These are phyloP conservation scores for Casuarius casuarius DNA, from an alignment of 2,113 vertebrate species.

Conservation along the genomic window DNA sequence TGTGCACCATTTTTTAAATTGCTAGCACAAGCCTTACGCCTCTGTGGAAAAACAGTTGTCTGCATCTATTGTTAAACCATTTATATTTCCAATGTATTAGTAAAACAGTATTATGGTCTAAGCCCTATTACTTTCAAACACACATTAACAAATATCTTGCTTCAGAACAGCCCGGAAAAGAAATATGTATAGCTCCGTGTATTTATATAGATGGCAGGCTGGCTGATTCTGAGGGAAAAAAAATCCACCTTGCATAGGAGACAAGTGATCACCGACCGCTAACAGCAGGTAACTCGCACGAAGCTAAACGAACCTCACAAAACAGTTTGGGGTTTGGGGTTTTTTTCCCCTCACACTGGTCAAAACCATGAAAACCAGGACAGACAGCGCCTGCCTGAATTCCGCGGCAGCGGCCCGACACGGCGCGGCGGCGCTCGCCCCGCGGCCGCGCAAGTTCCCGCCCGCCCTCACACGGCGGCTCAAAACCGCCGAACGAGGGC, in stretches of 20 bases:
- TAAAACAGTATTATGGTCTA: background rate
- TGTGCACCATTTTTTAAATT: background rate
- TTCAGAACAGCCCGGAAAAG: background rate
- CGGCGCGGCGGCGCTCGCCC: background rate
- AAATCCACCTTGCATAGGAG: background rate
- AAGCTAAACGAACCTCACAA: background rate
- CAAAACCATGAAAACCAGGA: background rate
- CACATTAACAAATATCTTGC: background rate
- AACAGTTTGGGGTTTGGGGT: background rate
- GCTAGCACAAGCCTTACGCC: background rate
- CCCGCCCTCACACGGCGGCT: background rate
- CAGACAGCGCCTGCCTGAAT: background rate
- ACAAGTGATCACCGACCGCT: background rate
- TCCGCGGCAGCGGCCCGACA: background rate
- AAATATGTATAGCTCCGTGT: background rate
- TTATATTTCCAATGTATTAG: background rate
- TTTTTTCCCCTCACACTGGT: background rate
- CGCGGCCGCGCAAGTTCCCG: background rate
- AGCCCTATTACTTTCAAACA: constrained; percentile 1
- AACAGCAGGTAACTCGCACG: constrained; percentile 26
- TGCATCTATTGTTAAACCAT: background rate
- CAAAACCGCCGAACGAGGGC: background rate
- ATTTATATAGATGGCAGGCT: background rate
- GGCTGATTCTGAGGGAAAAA: background rate
- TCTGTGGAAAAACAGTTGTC: background rate